Evolutionary conservation across 2,888 invertebrate species (phyloP).

Genomic region (Cancer borealis): DNA sequence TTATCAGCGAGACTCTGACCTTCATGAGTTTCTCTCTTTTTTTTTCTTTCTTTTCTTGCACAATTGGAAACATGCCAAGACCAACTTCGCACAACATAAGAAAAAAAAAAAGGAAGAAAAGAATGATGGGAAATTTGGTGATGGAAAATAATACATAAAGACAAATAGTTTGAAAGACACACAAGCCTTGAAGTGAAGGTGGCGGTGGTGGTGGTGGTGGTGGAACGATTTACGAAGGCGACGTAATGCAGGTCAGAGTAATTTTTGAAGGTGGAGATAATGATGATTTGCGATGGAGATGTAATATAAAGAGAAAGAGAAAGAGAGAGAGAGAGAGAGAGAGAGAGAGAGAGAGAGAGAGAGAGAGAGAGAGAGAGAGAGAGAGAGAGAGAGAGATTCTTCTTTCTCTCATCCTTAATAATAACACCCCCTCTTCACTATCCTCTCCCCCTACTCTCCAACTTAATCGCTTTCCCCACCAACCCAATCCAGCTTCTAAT

Average conservation of each 20-base stretch:
- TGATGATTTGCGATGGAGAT: background rate
- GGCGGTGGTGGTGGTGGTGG: too few species aligned
- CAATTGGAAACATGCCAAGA: background rate
- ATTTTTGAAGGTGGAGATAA: background rate
- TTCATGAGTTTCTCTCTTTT: background rate
- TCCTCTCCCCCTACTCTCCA: background rate
- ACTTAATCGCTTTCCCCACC: background rate
- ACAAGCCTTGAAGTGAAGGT: too few species aligned
- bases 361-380: conserved; percentile 40
- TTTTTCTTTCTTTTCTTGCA: background rate
- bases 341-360: conserved; percentile 35
- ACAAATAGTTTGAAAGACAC: too few species aligned
- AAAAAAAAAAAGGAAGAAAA: background rate
- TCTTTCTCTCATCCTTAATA: background rate
- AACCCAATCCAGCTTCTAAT: background rate
- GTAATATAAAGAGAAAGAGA: background rate
- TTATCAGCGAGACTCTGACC: background rate
- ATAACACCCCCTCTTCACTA: background rate
- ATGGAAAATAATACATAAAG: background rate
- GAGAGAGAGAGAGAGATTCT: conserved; percentile 18
- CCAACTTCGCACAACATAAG: background rate
- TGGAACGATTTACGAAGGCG: background rate
- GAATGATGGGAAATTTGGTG: background rate
- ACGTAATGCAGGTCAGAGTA: background rate
- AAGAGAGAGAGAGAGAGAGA: conserved; percentile 2